Evolutionary conservation across 1,140 invertebrate species (phyloP).

Genomic region (Helicoverpa zea): DNA sequence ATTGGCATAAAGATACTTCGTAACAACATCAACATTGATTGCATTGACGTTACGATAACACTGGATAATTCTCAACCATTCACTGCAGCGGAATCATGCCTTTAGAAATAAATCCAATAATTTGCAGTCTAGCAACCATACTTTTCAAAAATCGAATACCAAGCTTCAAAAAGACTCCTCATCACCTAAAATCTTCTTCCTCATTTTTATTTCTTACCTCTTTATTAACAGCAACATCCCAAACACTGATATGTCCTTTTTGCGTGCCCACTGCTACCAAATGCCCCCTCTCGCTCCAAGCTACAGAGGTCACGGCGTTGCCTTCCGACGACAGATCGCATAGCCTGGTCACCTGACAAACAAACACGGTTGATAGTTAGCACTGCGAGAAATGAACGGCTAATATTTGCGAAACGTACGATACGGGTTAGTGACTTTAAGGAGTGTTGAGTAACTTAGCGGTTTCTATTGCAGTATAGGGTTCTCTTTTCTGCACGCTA

Average conservation of each 20-base stretch:
- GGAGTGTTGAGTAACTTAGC: background rate
- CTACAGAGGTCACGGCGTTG: constrained; percentile 99
- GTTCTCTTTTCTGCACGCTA: too few species aligned
- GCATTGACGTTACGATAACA: background rate
- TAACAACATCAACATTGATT: background rate
- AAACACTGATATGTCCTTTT: constrained; percentile 98
- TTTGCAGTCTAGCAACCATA: too few species aligned
- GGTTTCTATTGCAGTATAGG: background rate
- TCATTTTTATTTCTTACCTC: constrained; percentile 87
- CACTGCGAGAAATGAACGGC: constrained; percentile 9
- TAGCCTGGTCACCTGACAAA: constrained; percentile 93
- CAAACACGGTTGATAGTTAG: background rate
- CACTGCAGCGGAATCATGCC: background rate
- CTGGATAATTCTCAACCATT: background rate
- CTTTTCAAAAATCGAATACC: too few species aligned
- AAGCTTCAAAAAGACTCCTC: too few species aligned
- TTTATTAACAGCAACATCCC: constrained; percentile 98
- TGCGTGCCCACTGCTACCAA: constrained; percentile 99
- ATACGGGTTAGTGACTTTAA: constrained; percentile 20
- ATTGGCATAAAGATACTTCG: constrained; percentile 11
- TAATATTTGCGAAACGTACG: background rate
- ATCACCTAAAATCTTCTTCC: too few species aligned
- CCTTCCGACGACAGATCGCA: constrained; percentile 98
- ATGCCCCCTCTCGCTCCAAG: constrained; percentile 99
- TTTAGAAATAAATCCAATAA: too few species aligned